Conservation (phyloP, 2,888 invertebrate species). For the Eremobia ochroleuca region DNA sequence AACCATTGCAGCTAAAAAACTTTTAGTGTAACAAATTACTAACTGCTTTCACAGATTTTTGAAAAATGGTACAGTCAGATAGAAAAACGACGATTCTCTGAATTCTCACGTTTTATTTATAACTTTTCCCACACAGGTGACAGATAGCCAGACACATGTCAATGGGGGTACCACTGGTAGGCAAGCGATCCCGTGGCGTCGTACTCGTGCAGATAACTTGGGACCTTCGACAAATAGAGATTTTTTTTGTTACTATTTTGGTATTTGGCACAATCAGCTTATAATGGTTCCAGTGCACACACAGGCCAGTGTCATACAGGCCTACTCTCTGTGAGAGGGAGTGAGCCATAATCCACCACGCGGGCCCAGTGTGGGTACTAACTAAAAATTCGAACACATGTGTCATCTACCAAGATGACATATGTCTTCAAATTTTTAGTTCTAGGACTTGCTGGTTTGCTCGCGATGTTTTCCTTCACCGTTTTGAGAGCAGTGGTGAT, state of each 20-base stretch:
- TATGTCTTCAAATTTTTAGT: neutral
- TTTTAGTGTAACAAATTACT: no score
- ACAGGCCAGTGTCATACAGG: neutral
- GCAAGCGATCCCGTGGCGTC: conserved; percentile 33
- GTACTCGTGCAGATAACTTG: conserved; percentile 40
- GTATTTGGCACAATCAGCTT: neutral
- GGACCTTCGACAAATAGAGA: conserved; percentile 47
- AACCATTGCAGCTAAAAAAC: neutral
- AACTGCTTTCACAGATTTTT: neutral
- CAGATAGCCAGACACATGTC: conserved; percentile 31
- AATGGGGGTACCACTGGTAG: conserved; percentile 54
- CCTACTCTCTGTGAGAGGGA: neutral
- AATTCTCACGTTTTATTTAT: conserved; percentile 34
- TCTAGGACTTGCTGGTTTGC: neutral
- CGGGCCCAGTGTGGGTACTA: neutral
- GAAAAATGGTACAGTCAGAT: neutral
- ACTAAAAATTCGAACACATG: no score
- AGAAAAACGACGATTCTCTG: conserved; percentile 9
- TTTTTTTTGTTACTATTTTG: conserved; percentile 12
- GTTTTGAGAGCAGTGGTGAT: neutral
- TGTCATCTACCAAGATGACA: no score
- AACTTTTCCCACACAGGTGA: conserved; percentile 31
- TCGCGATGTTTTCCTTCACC: no score
- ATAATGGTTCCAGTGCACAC: neutral
- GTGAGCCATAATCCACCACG: neutral